Conservation (phyloP, 1,140 invertebrate species). For the Drosophila tsacasi region DNA sequence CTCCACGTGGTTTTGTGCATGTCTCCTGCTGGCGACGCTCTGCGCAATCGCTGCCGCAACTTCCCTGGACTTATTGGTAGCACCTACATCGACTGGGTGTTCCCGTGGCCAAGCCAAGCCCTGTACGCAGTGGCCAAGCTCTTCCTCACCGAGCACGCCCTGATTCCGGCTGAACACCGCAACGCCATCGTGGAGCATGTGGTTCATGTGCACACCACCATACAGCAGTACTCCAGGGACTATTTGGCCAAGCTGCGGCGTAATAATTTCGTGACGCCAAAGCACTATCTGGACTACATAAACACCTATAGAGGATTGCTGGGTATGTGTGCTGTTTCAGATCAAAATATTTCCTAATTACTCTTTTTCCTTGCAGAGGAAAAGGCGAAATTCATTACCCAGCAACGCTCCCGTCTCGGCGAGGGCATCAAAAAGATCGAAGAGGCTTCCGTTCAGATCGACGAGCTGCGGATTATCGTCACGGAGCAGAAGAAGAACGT, state of each 20-base stretch:
- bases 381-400: constrained; percentile 85
- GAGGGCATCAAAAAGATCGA: constrained; percentile 85
- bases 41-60: constrained; percentile 93
- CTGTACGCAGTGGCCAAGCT: constrained; percentile 93
- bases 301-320: constrained; percentile 91
- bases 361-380: constrained; percentile 65
- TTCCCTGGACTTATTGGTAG: constrained; percentile 97
- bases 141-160: constrained; percentile 88
- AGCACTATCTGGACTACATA: constrained; percentile 95
- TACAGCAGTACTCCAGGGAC: constrained; percentile 90
- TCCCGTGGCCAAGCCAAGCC: constrained; percentile 96
- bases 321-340: constrained; percentile 85
- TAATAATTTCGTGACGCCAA: constrained; percentile 95
- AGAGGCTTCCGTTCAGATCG: constrained; percentile 81
- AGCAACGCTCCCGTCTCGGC: constrained; percentile 83
- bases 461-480: constrained; percentile 76
- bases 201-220: constrained; percentile 92
- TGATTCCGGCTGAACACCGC: constrained; percentile 89
- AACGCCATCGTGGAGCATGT: constrained; percentile 91
- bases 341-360: neutral
- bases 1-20: constrained; percentile 96
- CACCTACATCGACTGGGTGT: constrained; percentile 97
- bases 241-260: constrained; percentile 90
- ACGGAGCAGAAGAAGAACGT: constrained; percentile 84
- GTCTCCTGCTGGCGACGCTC: constrained; percentile 93